phyloP scores from a whole-genome alignment of 2,113 vertebrate genomes.

The Smithornis capensis region DNA sequence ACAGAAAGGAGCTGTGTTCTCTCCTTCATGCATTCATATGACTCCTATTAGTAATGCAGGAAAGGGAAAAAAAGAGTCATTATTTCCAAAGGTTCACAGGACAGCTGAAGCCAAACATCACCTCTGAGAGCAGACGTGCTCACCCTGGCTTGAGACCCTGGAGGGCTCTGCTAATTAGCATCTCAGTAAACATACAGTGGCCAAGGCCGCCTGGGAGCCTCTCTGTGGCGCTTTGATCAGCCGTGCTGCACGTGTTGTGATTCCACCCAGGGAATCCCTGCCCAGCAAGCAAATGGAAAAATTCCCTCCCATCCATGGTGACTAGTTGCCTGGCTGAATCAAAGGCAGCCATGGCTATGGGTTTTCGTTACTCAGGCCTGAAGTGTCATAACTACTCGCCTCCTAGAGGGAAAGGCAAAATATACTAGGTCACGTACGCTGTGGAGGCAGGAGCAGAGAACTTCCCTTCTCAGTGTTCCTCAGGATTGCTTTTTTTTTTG shows the following conservation, averaged over 20 bases:
- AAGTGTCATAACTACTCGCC: background rate
- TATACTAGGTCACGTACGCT: background rate
- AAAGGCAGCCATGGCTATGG: background rate
- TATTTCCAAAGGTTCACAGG: background rate
- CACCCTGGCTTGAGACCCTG: background rate
- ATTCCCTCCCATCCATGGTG: background rate
- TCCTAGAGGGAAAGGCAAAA: conserved; percentile 3
- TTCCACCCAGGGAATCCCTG: background rate
- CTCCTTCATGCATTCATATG: background rate
- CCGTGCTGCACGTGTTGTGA: background rate
- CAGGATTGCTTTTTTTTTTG: background rate
- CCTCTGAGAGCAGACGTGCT: background rate
- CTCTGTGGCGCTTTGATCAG: background rate
- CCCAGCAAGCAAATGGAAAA: background rate
- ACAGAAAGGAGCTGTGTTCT: background rate
- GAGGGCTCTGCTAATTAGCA: background rate
- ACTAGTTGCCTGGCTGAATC: background rate
- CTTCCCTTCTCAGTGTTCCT: background rate
- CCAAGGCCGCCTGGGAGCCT: background rate
- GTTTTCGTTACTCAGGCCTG: background rate
- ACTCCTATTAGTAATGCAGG: background rate
- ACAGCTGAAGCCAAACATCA: background rate
- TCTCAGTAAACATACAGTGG: background rate
- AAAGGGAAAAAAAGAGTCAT: background rate
- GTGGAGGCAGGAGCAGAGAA: background rate